phyloP scores from a whole-genome alignment of 1,140 invertebrate species.

The Procambarus virginalis region DNA sequence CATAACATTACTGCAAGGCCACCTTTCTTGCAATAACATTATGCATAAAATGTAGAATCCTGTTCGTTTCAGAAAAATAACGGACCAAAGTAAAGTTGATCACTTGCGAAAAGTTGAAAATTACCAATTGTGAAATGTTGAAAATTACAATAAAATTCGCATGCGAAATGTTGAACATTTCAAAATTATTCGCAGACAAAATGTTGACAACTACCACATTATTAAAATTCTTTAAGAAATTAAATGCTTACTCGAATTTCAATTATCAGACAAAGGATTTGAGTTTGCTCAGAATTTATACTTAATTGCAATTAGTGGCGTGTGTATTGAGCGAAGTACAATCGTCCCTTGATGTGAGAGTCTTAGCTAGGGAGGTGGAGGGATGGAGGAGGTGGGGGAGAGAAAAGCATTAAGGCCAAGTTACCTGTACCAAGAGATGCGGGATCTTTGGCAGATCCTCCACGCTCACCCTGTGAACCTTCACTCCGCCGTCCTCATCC shows the following conservation, averaged over 20 bases:
- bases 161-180: no score
- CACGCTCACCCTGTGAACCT: conserved; percentile 61
- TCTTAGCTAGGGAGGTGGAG: background rate
- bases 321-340: background rate
- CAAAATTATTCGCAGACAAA: no score
- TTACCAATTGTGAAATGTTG: no score
- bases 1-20: no score
- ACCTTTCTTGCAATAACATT: no score
- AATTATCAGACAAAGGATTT: background rate
- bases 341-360: background rate
- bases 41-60: no score
- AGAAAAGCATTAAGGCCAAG: conserved; percentile 45
- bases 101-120: background rate
- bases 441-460: conserved; percentile 61
- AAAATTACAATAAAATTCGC: no score
- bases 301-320: no score
- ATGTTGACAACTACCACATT: background rate
- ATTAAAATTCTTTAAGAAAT: background rate
- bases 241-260: background rate
- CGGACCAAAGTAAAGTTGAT: background rate
- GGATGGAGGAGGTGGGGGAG: background rate
- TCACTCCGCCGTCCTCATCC: conserved; percentile 51
- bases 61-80: background rate
- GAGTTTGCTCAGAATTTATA: background rate
- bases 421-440: conserved; percentile 69